Conservation (phyloP, 2,888 invertebrate genomes). For the Ichneumon xanthorius region DNA sequence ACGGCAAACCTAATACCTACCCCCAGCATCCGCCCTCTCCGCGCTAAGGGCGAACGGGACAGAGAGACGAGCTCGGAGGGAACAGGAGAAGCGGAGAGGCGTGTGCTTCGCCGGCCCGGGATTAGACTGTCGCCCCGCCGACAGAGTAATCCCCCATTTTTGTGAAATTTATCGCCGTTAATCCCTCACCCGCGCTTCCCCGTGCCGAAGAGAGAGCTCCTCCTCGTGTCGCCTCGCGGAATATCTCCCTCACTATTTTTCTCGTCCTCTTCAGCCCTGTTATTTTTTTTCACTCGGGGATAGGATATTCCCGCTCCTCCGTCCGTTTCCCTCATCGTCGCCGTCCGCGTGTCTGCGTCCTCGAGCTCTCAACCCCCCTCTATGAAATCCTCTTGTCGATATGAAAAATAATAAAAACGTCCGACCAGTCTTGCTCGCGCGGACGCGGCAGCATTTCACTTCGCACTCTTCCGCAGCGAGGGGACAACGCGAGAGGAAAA, state of each 20-base stretch:
- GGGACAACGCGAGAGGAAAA: slow-evolving; percentile 45
- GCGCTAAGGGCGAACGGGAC: slow-evolving; percentile 35
- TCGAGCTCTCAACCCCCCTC: slow-evolving; percentile 19
- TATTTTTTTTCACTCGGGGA: slow-evolving; percentile 71
- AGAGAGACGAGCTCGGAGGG: slow-evolving; percentile 38
- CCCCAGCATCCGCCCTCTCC: slow-evolving; percentile 51
- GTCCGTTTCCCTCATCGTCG: slow-evolving; percentile 60
- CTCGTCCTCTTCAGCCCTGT: slow-evolving; percentile 61
- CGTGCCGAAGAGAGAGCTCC: slow-evolving; percentile 71
- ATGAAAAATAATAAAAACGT: slow-evolving; percentile 80
- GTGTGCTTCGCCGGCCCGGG: slow-evolving; percentile 76
- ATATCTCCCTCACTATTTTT: slow-evolving; percentile 69
- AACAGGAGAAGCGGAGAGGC: slow-evolving; percentile 54
- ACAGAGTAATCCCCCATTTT: slow-evolving; percentile 85
- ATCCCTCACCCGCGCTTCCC: slow-evolving; percentile 81
- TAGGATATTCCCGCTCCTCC: slow-evolving; percentile 62
- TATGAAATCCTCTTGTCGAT: slow-evolving; percentile 76
- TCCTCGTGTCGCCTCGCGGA: slow-evolving; percentile 63
- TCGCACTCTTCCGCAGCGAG: slow-evolving; percentile 47
- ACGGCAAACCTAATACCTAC: slow-evolving; percentile 59
- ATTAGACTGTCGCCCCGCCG: slow-evolving; percentile 84
- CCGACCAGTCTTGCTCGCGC: slow-evolving; percentile 67
- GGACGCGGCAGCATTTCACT: slow-evolving; percentile 41
- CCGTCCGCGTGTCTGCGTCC: slow-evolving; percentile 38
- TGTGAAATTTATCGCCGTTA: slow-evolving; percentile 85